A percentile compares a stretch with the other conserved stretches of the same genome.
These are phyloP conservation scores for Drosophila novamexicana DNA, from an alignment of 1,140 invertebrate genomes.

Conservation along the genomic window DNA sequence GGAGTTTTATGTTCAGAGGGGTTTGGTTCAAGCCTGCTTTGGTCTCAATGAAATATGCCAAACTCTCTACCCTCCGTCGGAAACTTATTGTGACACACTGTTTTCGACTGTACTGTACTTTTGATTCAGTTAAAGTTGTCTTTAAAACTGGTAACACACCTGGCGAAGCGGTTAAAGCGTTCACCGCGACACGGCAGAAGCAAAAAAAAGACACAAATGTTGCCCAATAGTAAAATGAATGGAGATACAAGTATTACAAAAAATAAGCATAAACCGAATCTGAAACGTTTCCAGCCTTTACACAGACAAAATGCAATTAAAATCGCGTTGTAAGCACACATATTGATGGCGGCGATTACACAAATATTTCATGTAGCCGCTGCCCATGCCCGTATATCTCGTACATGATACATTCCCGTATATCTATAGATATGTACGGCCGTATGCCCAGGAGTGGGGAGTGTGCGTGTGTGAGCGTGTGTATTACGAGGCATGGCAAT, in stretches of 20 bases:
- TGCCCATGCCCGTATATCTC: background rate
- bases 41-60: too few species aligned
- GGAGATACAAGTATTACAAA: background rate
- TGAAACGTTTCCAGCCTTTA: constrained; percentile 25
- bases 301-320: constrained; percentile 55
- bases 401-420: constrained; percentile 4
- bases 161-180: background rate
- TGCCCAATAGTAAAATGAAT: background rate
- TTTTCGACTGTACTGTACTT: background rate
- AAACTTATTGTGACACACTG: too few species aligned
- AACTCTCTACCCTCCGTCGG: too few species aligned
- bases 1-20: too few species aligned
- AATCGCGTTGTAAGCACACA: constrained; percentile 49
- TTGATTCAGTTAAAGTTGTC: too few species aligned
- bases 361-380: constrained; percentile 45
- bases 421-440: background rate
- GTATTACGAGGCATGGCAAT: constrained; percentile 16
- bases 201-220: background rate
- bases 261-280: constrained; percentile 13
- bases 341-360: constrained; percentile 51
- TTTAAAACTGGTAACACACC: background rate
- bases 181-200: background rate
- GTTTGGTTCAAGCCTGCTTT: too few species aligned
- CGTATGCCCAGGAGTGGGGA: background rate
- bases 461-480: constrained; percentile 2